phyloP scores from a whole-genome alignment of 2,888 invertebrate genomes.

The Mesorhabditis belari region DNA sequence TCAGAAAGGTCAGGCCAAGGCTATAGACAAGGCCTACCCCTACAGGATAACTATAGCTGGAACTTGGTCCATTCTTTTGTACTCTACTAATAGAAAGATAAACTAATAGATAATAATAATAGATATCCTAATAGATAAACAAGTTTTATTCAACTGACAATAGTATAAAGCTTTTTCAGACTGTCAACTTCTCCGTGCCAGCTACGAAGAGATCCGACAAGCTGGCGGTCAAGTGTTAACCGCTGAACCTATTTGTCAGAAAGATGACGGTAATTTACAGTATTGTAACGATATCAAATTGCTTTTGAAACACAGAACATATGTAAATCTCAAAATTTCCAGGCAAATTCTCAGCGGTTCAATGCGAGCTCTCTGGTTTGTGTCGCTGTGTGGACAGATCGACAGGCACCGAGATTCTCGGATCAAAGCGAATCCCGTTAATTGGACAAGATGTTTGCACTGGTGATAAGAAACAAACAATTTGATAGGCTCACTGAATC shows the following conservation, averaged over 20 bases:
- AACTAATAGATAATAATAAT: too few relatives aligned
- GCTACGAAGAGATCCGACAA: constrained; percentile 4
- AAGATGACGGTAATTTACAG: background rate
- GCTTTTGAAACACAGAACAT: too few relatives aligned
- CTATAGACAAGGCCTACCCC: too few relatives aligned
- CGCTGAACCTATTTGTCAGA: constrained; percentile 11
- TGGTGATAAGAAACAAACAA: background rate
- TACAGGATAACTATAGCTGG: too few relatives aligned
- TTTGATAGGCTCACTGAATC: background rate
- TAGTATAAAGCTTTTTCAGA: too few relatives aligned
- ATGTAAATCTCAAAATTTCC: background rate
- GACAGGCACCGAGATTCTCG: constrained; percentile 37
- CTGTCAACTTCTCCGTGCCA: constrained; percentile 10
- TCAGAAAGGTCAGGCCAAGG: too few relatives aligned
- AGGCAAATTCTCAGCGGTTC: constrained; percentile 9
- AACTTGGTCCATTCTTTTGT: too few relatives aligned
- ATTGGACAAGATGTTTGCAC: constrained; percentile 9
- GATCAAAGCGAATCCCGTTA: constrained; percentile 23
- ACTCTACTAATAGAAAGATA: too few relatives aligned
- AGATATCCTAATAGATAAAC: too few relatives aligned
- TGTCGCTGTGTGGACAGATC: constrained; percentile 33
- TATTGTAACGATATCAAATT: too few relatives aligned
- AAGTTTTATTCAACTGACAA: too few relatives aligned
- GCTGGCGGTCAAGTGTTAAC: constrained; percentile 2
- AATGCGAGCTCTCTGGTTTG: constrained; percentile 15